Conservation (phyloP, 2,888 invertebrate genomes). For the Pristionchus exspectatus region DNA sequence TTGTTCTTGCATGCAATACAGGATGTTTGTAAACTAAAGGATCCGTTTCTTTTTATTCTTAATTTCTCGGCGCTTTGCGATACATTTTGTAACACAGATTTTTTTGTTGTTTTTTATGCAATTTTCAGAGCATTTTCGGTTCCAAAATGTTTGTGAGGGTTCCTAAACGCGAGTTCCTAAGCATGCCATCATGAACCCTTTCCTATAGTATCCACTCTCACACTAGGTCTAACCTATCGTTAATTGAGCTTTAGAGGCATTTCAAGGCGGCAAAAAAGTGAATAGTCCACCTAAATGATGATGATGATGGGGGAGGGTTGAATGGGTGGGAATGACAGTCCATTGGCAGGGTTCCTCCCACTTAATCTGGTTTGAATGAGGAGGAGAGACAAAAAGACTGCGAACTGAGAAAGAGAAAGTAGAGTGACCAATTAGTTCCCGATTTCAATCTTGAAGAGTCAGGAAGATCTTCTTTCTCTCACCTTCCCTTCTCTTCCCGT, state of each 20-base stretch:
- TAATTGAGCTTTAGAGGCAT: not conserved
- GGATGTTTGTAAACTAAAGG: too few species aligned
- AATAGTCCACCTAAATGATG: not conserved
- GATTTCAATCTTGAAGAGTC: slow-evolving; percentile 11
- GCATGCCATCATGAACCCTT: too few species aligned
- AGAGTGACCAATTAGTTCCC: slow-evolving; percentile 48
- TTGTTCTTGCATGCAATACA: not conserved
- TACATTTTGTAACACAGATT: too few species aligned
- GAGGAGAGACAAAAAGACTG: slow-evolving; percentile 29
- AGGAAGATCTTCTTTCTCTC: not conserved
- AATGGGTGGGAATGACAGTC: not conserved
- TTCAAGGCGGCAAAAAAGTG: not conserved
- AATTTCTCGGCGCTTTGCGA: too few species aligned
- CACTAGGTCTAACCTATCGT: too few species aligned
- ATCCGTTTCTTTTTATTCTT: too few species aligned
- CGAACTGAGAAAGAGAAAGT: slow-evolving; percentile 14
- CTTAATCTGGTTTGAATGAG: slow-evolving; percentile 22
- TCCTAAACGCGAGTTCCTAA: too few species aligned
- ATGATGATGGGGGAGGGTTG: not conserved
- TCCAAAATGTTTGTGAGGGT: too few species aligned
- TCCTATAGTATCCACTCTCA: too few species aligned
- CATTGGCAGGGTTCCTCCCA: not conserved
- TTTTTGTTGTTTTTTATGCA: too few species aligned
- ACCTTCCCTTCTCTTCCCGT: not conserved
- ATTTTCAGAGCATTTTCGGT: too few species aligned